These are phyloP conservation scores for Aradus depressus DNA, from an alignment of 2,888 invertebrate genomes.

Conservation along the genomic window DNA sequence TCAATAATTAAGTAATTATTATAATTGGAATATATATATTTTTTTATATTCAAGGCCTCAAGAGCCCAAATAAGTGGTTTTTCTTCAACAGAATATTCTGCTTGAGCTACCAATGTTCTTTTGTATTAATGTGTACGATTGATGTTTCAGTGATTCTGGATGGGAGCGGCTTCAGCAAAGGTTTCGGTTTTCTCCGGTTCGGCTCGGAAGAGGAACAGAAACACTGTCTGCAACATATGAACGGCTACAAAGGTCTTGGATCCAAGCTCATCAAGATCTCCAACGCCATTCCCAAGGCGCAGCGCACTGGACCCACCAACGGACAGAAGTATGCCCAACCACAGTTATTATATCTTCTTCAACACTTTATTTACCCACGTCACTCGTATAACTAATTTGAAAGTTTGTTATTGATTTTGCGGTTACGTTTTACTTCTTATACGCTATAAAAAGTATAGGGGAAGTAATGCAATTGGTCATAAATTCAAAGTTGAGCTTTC, in stretches of 20 bases:
- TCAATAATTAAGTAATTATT: too few species aligned
- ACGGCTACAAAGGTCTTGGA: conserved; percentile 80
- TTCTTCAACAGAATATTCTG: too few species aligned
- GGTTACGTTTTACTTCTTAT: conserved; percentile 10
- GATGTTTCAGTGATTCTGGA: conserved; percentile 70
- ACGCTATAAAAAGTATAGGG: too few species aligned
- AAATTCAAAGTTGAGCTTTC: too few species aligned
- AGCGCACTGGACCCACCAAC: conserved; percentile 37
- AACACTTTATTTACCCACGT: too few species aligned
- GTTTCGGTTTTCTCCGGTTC: conserved; percentile 92
- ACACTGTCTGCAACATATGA: conserved; percentile 85
- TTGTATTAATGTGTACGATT: background rate
- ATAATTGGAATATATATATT: too few species aligned
- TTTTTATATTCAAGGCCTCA: too few species aligned
- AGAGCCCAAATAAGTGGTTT: too few species aligned
- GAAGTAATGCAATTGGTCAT: too few species aligned
- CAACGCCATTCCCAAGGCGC: conserved; percentile 80
- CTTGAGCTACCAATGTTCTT: background rate
- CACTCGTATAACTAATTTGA: too few species aligned
- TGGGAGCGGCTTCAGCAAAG: conserved; percentile 79
- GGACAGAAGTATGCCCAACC: conserved; percentile 25
- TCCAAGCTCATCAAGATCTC: conserved; percentile 82
- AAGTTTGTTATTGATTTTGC: background rate
- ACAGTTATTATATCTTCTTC: background rate
- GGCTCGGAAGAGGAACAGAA: conserved; percentile 89